These are phyloP conservation scores for Eleginops maclovinus DNA, from an alignment of 2,113 vertebrate species.

Conservation along the genomic window DNA sequence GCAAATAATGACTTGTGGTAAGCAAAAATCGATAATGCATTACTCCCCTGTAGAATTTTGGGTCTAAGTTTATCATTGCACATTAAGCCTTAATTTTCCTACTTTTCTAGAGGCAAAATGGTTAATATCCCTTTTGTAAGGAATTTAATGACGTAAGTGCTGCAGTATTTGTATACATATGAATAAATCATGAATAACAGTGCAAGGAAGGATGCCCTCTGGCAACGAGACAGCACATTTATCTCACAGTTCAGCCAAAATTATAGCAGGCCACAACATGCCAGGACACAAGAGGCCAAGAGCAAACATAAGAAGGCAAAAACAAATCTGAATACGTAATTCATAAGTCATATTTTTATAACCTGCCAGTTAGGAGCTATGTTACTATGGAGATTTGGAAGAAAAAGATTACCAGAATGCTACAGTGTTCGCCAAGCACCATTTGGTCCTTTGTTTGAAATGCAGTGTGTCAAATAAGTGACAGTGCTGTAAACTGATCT, in stretches of 20 bases:
- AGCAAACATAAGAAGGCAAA: constrained; percentile 12
- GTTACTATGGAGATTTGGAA: constrained; percentile 79
- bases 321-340: constrained; percentile 48
- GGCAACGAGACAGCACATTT: constrained; percentile 47
- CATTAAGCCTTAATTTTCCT: neutral
- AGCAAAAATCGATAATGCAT: constrained; percentile 16
- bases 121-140: constrained; percentile 35
- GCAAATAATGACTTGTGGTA: neutral
- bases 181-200: constrained; percentile 37
- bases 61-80: constrained; percentile 22
- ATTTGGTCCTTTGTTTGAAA: constrained; percentile 42
- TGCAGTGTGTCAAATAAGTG: constrained; percentile 34
- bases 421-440: constrained; percentile 50
- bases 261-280: constrained; percentile 34
- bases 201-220: constrained; percentile 29
- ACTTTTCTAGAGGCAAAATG: constrained; percentile 25
- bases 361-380: constrained; percentile 58
- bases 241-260: constrained; percentile 37
- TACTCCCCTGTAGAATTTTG: constrained; percentile 22
- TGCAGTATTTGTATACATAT: constrained; percentile 34
- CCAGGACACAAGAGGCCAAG: constrained; percentile 11
- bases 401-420: constrained; percentile 65
- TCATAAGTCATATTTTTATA: constrained; percentile 59
- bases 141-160: constrained; percentile 42
- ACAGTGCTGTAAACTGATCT: constrained; percentile 26